Base-by-base conservation (phyloP, 2,797 vertebrate species). In the Halcyon leucocephala region DNA sequence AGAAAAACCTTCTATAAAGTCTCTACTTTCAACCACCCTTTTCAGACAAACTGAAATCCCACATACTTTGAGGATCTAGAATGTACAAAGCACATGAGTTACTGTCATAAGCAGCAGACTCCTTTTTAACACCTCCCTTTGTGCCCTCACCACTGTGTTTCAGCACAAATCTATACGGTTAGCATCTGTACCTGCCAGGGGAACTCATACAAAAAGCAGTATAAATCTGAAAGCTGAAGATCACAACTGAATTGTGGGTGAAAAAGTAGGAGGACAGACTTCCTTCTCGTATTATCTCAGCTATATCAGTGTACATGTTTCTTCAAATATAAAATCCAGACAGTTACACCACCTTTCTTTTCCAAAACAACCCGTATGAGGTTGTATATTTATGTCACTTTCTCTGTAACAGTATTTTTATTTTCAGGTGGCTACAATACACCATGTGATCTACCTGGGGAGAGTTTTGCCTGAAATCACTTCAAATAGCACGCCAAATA, bases 201-300 rank as follows among this genome's bases (percentile, higher is more conserved):
- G 12, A 26, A 90, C 54, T 52, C 2, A 0, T 35, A 67, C 28
- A 60, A 42, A n/a, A 57, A 61, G 10, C 0, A 0, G 13, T 10
- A 37, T 5, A 12, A 89, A 72, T 17, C 26, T 48, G 35, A 80
- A 83, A 82, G 61, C 15, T 90, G 57, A 72, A 93, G 89, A 92
- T 54, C 29, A 29, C 33, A 86, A 76, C 14, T 42, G 51, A 92
- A 39, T 6, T 41, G 18, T 41, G 28, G 25, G 3, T 44, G 18
- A 41, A 80, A 92, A 79, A 31, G 4, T 2, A 46, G 16, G 18
- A 91, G 19, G 26, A 60, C 13, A 44, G 13, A 44, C 18, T 85
- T 82, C 29, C 28, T 71, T 83, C 41, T 58, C 65, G 20, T 46
- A 6, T 49, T 73, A 39, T 14, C 15, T 77, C 14, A 2, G 19